These are phyloP conservation scores for Taeniopygia guttata DNA, from an alignment of 2,797 vertebrate species.

Conservation along the genomic window DNA sequence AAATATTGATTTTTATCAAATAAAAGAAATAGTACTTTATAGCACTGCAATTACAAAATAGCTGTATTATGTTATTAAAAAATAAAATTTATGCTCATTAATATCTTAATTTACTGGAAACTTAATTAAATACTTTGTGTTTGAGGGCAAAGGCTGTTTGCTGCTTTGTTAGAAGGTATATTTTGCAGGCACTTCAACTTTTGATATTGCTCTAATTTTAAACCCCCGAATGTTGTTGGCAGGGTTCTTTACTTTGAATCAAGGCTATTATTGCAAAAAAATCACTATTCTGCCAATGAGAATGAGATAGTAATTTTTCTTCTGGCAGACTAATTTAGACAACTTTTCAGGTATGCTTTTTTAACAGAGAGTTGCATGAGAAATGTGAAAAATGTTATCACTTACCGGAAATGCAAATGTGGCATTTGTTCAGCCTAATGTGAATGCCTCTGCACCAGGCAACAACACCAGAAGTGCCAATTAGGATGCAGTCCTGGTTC, in stretches of 20 bases:
- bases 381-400: conserved; percentile 64
- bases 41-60: neutral
- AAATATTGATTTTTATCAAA: neutral
- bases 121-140: neutral
- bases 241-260: conserved; percentile 53
- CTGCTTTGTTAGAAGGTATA: neutral
- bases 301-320: conserved; percentile 14
- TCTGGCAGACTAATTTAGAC: conserved; percentile 56
- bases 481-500: conserved; percentile 71
- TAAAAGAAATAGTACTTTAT: neutral
- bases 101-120: neutral
- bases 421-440: conserved; percentile 79
- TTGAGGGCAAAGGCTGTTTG: conserved; percentile 15
- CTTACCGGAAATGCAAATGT: conserved; percentile 81
- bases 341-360: conserved; percentile 63
- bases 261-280: conserved; percentile 39
- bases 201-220: conserved; percentile 41
- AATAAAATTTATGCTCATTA: neutral
- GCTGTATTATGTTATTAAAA: neutral
- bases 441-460: conserved; percentile 69
- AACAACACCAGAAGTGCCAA: conserved; percentile 72
- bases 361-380: conserved; percentile 57
- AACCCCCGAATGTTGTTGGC: neutral
- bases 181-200: neutral
- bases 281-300: neutral